Evolutionary conservation across 2,797 vertebrate species (phyloP), one percentile per base, ranked within the genome.

Genomic region (Ctenopoma multispine): DNA sequence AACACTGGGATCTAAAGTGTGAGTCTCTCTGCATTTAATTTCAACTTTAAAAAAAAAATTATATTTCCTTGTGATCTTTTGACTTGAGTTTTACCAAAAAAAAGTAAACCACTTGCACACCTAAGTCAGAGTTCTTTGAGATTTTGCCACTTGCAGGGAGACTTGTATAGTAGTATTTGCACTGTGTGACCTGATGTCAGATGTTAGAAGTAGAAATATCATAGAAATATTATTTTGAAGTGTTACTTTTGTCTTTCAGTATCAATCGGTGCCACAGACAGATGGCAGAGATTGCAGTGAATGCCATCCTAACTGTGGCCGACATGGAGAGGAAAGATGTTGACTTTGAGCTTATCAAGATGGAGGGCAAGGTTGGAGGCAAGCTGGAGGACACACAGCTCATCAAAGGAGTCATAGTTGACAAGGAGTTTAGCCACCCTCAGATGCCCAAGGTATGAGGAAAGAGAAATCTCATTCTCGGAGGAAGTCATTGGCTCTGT

Each of bases 381-480:
- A 96, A 98, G 85, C 92, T 99, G 87, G 98, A 99, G 81, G 98
- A 99, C 87, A 99, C 97, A 0, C 96, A 98, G 77, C 92, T 99
- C 38, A 93, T 99, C 74, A 98, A 99, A 92, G 98, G 98, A 12
- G 98, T 99, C 53, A 89, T 99, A n/a, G 95, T 99, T 69, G 98
- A 99, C 89, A 99, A 99, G 90, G 98, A 99, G 81, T 99, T 99
- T 94, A 99, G 98, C 85, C 98, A 99, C 84, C 98, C 98, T 1
- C 98, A 99, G 89, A 99, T 99, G 98, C 97, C 98, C 27, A 99
- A 99, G 94, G 98, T 99, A 87, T 85, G 51, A 63, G 89, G 62
- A 7, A 29, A 50, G 13, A 7, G 12, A 55, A 64, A 15, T 36
- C 4, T 46, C 1, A 4, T 50, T 51, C 7, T 55, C 4, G 40